Base-by-base conservation (phyloP, 2,888 invertebrate species). In the Hermaeophaga mercurialis region DNA sequence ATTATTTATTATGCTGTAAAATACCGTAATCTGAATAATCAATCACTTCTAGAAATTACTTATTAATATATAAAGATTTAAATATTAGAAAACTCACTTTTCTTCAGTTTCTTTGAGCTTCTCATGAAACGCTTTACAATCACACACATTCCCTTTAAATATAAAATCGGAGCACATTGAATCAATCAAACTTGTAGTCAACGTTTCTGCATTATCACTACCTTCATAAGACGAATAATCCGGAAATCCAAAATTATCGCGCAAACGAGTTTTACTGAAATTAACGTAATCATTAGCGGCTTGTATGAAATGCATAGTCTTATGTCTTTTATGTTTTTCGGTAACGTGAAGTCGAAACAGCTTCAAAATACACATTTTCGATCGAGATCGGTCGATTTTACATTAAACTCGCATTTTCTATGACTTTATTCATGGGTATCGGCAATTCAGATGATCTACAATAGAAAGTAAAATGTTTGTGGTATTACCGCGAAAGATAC, bases 281-380 rank as follows among this genome's bases (percentile, higher is more conserved):
- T 43, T 58, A 47, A 46, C 58, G 50, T 49, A 56, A 15, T 46
- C 46, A 34, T 56, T 59, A 26, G 26, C 52, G 33, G 22, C 46
- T 17, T 28, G 57, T 38, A 58, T 48, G 24, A 49, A 61, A 24
- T 81, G 81, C 54, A 74, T 80, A 61, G 48, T 54, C 26, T 14
- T 50, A 24, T 56, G 56, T 17, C 53, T 54, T 47, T 44, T 55
- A 24, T 58, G 55, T 41, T 58, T 62, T 44, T 83, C 81, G 11
- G 80, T 79, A 31, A 84, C 80, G 61, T 83, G 83, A 18, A 84
- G 71, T 5, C 82, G 79, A 34, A 84, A 66, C 39, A 84, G 80
- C 71, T 83, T 83, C 11, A 84, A 73, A 68, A 84, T 81, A 71
- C 84, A 84, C 84, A 84, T 84, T 54, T 53, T n/a, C n/a, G n/a